Evolutionary conservation across 2,797 vertebrate species (phyloP), one percentile per base, ranked within the genome.

Genomic region (Aplochiton taeniatus): DNA sequence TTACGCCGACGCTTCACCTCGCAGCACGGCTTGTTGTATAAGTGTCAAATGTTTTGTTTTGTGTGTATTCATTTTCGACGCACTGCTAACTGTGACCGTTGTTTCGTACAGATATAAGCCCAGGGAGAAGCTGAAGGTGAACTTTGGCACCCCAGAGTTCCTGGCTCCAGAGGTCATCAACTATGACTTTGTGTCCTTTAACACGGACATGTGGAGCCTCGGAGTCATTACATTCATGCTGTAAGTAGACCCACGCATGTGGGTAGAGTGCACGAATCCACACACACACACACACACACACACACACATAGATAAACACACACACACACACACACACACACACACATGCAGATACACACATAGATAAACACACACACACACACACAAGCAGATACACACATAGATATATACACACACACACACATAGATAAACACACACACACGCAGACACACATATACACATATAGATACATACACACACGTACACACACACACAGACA

Each of bases 201-300:
- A 96, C 82, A 99, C 97, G 0, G 98, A 99, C 90, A 98, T 98
- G 98, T 99, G 97, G 98, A 98, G 96, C 58, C 84, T 99, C 12
- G 98, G 98, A 0, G 95, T 99, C 77, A 99, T 99, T 47, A 89
- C 96, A 46, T 99, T 98, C 72, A 99, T 99, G 98, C 92, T 99
- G 98, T 99, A 88, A 96, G 96, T 89, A 77, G 4, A 44, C 16
- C 50, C 20, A 51, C 14, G 17, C 42, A 58, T 31, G 31, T 31
- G 2, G 51, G 63, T 42, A 0, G 8, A 3, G 46, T 14, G 9
- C 8, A 61, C 57, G 45, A n/a, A n/a, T 19, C 57, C 17, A 41
- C 16, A 61, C 56, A 42, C 14, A 48, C 61, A 64, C 11, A 16
- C 7, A 31, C 19, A 53, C 19, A 20, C 48, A 63, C 10, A 55